A percentile compares a stretch with the other conserved stretches of the same genome.
phyloP scores from a whole-genome alignment of 2,888 invertebrate genomes.

The Rotaria socialis region DNA sequence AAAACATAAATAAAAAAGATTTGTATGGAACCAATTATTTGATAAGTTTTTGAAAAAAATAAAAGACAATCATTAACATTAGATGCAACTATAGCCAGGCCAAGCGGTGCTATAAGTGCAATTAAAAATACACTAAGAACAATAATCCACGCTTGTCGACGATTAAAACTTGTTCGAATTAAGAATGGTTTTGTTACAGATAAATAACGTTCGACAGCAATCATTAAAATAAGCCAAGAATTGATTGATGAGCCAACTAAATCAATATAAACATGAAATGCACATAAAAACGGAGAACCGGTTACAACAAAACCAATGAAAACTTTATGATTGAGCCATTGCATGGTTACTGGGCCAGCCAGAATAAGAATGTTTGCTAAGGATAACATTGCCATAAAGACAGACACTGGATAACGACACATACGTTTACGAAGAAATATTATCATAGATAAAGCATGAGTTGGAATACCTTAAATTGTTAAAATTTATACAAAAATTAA shows the following conservation, averaged over 20 bases:
- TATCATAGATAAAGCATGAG: constrained; percentile 9
- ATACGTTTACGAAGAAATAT: constrained; percentile 36
- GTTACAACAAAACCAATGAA: constrained; percentile 33
- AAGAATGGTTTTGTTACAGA: constrained; percentile 23
- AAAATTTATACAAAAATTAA: neutral
- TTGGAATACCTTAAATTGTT: neutral
- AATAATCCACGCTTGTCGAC: constrained; percentile 32
- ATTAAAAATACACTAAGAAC: constrained; percentile 8
- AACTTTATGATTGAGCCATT: constrained; percentile 27
- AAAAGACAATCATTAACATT: neutral
- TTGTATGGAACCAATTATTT: constrained; percentile 25
- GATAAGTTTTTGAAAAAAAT: constrained; percentile 10
- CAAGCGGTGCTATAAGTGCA: constrained; percentile 20
- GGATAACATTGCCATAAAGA: constrained; percentile 28
- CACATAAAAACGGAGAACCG: constrained; percentile 34
- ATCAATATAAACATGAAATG: constrained; percentile 23
- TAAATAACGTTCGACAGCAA: constrained; percentile 24
- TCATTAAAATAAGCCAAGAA: constrained; percentile 6
- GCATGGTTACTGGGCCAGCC: constrained; percentile 31
- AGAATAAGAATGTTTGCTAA: constrained; percentile 28
- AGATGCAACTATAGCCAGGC: neutral
- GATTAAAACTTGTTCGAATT: constrained; percentile 35
- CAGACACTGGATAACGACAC: neutral
- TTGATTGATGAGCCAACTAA: constrained; percentile 32
- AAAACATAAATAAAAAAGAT: constrained; percentile 34